These are phyloP conservation scores for Phalacrocorax brasilianus DNA, from an alignment of 2,113 vertebrate genomes.

Conservation along the genomic window DNA sequence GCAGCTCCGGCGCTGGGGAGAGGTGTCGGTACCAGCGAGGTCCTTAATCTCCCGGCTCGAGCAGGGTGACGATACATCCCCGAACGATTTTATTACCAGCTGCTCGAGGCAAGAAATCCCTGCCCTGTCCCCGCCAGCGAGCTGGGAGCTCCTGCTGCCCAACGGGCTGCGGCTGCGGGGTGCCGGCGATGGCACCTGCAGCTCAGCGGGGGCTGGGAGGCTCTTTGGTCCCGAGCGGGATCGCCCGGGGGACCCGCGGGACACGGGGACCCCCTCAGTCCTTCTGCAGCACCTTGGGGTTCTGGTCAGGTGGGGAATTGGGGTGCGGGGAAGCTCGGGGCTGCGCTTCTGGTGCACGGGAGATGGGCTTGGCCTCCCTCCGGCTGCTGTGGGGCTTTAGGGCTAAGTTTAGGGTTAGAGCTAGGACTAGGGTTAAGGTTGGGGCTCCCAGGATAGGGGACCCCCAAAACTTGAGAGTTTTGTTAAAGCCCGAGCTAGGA, in stretches of 20 bases:
- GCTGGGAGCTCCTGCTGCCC: background rate
- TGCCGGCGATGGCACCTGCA: accelerated
- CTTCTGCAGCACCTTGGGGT: background rate
- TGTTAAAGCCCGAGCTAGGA: background rate
- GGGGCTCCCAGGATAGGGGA: background rate
- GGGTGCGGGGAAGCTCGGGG: background rate
- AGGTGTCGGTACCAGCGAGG: background rate
- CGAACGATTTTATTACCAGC: background rate
- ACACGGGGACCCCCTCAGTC: background rate
- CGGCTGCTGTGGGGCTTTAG: background rate
- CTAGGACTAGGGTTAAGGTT: accelerated
- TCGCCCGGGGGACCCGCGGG: background rate
- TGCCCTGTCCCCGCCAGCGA: background rate
- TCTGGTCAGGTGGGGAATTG: background rate
- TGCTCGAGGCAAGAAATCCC: background rate
- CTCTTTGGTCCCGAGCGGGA: background rate
- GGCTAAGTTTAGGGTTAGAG: background rate
- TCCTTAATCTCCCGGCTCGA: background rate
- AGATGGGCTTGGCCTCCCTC: background rate
- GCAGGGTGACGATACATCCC: background rate
- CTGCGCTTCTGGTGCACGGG: background rate
- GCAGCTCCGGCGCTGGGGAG: background rate
- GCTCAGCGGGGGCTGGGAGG: background rate
- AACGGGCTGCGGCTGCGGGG: background rate
- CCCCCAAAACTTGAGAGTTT: background rate